Evolutionary conservation across 2,113 vertebrate genomes (phyloP).

Genomic region (Spea bombifrons): DNA sequence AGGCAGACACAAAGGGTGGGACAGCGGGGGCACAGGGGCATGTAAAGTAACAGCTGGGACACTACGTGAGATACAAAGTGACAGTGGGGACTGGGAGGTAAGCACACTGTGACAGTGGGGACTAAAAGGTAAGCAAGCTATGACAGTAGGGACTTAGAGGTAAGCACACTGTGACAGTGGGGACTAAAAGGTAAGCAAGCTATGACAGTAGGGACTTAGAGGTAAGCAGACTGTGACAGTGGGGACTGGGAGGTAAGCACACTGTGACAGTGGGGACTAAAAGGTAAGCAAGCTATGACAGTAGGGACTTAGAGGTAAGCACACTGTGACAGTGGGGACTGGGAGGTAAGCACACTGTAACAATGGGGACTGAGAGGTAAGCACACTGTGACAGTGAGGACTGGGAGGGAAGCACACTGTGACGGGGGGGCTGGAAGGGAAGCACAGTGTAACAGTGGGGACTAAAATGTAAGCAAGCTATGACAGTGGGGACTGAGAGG

Average conservation of each 20-base stretch:
- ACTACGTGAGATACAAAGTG: not conserved
- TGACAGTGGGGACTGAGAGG: too few relatives aligned
- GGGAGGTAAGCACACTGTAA: not conserved
- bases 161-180: not conserved
- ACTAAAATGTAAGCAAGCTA: not conserved
- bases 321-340: not conserved
- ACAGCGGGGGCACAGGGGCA: slow-evolving; percentile 11
- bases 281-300: too few relatives aligned
- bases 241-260: not conserved
- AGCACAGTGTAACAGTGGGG: not conserved
- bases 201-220: not conserved
- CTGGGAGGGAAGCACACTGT: not conserved
- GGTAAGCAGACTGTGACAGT: not conserved
- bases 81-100: too few relatives aligned
- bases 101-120: not conserved
- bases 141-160: not conserved
- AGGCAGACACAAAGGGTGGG: not conserved
- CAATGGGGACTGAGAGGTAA: not conserved
- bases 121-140: too few relatives aligned
- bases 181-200: not conserved
- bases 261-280: not conserved
- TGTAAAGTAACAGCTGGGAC: not conserved
- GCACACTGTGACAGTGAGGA: not conserved
- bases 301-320: not conserved
- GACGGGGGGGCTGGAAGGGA: too few relatives aligned